Percentiles rank a stretch among this genome's conserved stretches.
phyloP scores from a whole-genome alignment of 2,113 vertebrate genomes.

The Hippocampus guttulatus region DNA sequence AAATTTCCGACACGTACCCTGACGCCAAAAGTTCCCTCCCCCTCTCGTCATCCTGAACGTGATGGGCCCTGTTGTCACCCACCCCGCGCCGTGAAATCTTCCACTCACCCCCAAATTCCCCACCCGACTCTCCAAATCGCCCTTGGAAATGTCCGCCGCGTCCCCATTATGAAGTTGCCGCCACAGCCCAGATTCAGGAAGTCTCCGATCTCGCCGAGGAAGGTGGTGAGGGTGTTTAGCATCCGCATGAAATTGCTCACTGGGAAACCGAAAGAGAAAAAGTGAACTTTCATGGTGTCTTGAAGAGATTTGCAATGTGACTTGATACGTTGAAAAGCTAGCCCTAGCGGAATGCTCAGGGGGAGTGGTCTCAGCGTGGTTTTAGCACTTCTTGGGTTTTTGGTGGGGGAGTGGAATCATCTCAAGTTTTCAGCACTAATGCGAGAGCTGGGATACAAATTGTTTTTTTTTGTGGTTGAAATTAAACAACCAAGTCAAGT shows the following conservation, averaged over 20 bases:
- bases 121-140: conserved; percentile 9
- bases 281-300: not conserved
- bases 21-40: no score
- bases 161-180: not conserved
- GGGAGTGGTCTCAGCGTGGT: not conserved
- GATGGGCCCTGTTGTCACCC: not conserved
- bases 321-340: conserved; percentile 33
- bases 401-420: not conserved
- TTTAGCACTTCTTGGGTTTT: conserved; percentile 6
- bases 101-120: not conserved
- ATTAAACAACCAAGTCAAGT: not conserved
- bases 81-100: not conserved
- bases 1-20: no score
- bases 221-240: conserved; percentile 21
- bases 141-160: conserved; percentile 16
- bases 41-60: no score
- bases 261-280: not conserved
- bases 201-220: not conserved
- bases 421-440: not conserved
- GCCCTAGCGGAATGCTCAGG: conserved; percentile 25
- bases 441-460: not conserved
- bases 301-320: conserved; percentile 9
- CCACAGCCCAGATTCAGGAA: not conserved
- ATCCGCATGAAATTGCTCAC: conserved; percentile 48
- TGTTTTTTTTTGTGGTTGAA: not conserved